Conservation (phyloP, 2,797 vertebrate species). For the Gymnothorax javanicus region DNA sequence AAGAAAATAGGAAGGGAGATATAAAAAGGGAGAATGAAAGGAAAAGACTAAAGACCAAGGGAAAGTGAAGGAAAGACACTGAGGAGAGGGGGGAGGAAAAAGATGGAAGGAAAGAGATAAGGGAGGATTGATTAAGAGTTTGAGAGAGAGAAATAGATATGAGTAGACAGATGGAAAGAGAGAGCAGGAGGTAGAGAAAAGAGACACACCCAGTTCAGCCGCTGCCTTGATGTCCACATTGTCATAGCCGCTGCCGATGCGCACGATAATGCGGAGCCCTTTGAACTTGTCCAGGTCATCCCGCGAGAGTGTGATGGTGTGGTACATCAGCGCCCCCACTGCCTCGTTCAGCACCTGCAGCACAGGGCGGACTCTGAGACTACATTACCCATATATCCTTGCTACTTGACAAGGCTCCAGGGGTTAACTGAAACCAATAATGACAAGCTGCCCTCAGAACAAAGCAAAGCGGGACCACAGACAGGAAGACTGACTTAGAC, state of each 20-base stretch:
- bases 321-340: conserved; percentile 81
- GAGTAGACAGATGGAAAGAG: too few species aligned
- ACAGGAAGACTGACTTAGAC: too few species aligned
- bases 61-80: background rate
- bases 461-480: too few species aligned
- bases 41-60: background rate
- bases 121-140: too few species aligned
- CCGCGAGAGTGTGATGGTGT: conserved; percentile 80
- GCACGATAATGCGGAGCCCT: conserved; percentile 79
- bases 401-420: too few species aligned
- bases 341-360: conserved; percentile 81
- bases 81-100: background rate
- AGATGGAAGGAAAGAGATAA: background rate
- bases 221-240: conserved; percentile 82
- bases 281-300: conserved; percentile 83
- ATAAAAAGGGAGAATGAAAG: background rate
- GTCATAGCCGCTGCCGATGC: conserved; percentile 81
- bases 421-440: too few species aligned
- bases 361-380: background rate
- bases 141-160: background rate
- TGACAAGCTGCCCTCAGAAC: too few species aligned
- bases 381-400: too few species aligned
- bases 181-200: background rate
- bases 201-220: conserved; percentile 74
- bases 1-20: background rate